Percentiles rank a stretch among this genome's conserved stretches.
Evolutionary conservation across 2,113 vertebrate species (phyloP).

Genomic region (Gnathonemus echidnorhynchus): DNA sequence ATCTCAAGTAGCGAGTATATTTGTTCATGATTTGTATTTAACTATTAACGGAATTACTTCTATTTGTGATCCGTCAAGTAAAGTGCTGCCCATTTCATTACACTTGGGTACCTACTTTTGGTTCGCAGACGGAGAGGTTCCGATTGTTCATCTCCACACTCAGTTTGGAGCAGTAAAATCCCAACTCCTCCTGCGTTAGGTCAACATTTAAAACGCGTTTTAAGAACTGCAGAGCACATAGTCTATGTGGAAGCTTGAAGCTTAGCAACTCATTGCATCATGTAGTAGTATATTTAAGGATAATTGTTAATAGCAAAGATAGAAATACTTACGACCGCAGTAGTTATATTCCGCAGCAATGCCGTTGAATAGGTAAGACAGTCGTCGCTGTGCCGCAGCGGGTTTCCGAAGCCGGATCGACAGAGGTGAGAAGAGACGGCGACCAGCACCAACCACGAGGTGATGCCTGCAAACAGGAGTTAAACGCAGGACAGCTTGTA

Average conservation of each 20-base stretch:
- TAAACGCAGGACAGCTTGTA: neutral
- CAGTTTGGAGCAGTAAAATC: constrained; percentile 34
- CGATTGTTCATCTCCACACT: constrained; percentile 23
- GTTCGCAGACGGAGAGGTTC: constrained; percentile 46
- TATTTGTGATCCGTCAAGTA: neutral
- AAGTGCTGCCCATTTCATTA: neutral
- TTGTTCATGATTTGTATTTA: neutral
- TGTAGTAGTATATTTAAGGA: neutral
- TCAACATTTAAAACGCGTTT: neutral
- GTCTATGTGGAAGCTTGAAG: no score
- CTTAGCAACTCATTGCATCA: no score
- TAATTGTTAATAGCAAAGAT: neutral
- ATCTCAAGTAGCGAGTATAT: neutral
- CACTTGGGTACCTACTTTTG: constrained; percentile 18
- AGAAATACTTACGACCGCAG: neutral
- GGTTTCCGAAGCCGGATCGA: neutral
- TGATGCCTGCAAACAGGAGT: neutral
- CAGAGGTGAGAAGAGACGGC: neutral
- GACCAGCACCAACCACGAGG: neutral
- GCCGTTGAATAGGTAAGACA: neutral
- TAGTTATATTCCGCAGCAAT: neutral
- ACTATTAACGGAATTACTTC: neutral
- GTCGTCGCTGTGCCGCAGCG: neutral
- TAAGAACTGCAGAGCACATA: neutral
- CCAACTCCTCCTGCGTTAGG: constrained; percentile 26